phyloP scores from a whole-genome alignment of 2,888 invertebrate genomes.

The Pherbina coryleti region DNA sequence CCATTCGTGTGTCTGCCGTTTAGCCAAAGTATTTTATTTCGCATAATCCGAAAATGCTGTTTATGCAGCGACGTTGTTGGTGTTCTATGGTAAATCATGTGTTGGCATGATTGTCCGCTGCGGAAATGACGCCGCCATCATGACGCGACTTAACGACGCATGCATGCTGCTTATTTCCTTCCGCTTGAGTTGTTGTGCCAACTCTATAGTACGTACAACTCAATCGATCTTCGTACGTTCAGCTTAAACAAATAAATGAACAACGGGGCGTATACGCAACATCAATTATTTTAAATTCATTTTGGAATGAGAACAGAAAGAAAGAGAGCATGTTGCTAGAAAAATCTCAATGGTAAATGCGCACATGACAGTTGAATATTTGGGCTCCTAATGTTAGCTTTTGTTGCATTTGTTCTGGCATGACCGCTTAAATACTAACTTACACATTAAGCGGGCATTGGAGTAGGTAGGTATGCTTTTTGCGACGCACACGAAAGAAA shows the following conservation, averaged over 20 bases:
- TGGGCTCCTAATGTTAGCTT: too few relatives aligned
- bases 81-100: background rate
- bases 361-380: too few relatives aligned
- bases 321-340: too few relatives aligned
- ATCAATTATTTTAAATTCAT: background rate
- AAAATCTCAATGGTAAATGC: too few relatives aligned
- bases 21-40: slow-evolving; percentile 4
- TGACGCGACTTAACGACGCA: slow-evolving; percentile 27
- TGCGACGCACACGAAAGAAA: too few relatives aligned
- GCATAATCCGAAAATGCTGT: background rate
- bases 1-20: background rate
- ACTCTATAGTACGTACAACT: background rate
- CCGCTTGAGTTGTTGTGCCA: background rate
- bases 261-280: background rate
- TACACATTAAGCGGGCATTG: too few relatives aligned
- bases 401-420: too few relatives aligned
- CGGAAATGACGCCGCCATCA: slow-evolving; percentile 20
- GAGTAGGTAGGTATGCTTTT: too few relatives aligned
- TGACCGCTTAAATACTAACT: too few relatives aligned
- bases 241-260: background rate
- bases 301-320: too few relatives aligned
- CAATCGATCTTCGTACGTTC: background rate
- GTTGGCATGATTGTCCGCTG: background rate
- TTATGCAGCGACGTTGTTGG: background rate
- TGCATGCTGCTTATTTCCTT: background rate